Evolutionary conservation across 2,113 vertebrate species (phyloP).

Genomic region (Sorex fumeus): DNA sequence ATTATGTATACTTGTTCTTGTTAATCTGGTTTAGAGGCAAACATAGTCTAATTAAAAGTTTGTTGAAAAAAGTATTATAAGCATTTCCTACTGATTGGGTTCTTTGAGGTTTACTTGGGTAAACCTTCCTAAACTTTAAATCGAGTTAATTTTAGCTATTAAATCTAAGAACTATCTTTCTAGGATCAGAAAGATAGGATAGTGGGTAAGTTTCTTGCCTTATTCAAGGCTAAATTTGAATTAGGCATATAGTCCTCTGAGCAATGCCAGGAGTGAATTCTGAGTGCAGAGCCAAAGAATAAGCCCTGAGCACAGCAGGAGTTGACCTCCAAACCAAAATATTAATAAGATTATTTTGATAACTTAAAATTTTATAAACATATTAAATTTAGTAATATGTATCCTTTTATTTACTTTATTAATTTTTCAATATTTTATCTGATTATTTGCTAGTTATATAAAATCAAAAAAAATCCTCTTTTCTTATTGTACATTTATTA

Average conservation of each 20-base stretch:
- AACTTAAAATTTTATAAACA: neutral
- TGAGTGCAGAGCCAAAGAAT: neutral
- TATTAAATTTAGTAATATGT: neutral
- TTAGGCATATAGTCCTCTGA: too few relatives aligned
- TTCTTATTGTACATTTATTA: neutral
- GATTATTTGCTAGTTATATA: neutral
- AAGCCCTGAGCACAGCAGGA: too few relatives aligned
- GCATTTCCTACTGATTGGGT: slow-evolving; percentile 23
- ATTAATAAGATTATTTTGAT: neutral
- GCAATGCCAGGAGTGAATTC: too few relatives aligned
- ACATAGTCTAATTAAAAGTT: slow-evolving; percentile 40
- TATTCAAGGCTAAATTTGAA: too few relatives aligned
- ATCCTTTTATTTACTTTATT: neutral
- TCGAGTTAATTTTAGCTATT: slow-evolving; percentile 26
- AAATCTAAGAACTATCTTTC: neutral
- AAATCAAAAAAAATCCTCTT: neutral
- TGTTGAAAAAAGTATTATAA: slow-evolving; percentile 62
- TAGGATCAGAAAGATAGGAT: neutral
- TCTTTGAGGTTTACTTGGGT: slow-evolving; percentile 15
- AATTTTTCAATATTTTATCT: neutral
- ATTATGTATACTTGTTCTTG: neutral
- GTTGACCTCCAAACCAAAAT: too few relatives aligned
- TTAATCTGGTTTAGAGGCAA: slow-evolving; percentile 51
- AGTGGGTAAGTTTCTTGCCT: too few relatives aligned
- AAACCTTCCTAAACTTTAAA: slow-evolving; percentile 30